Evolutionary conservation across 2,888 invertebrate genomes (phyloP), one percentile per base, ranked within the genome.

Genomic region (Dasypogon diadema): DNA sequence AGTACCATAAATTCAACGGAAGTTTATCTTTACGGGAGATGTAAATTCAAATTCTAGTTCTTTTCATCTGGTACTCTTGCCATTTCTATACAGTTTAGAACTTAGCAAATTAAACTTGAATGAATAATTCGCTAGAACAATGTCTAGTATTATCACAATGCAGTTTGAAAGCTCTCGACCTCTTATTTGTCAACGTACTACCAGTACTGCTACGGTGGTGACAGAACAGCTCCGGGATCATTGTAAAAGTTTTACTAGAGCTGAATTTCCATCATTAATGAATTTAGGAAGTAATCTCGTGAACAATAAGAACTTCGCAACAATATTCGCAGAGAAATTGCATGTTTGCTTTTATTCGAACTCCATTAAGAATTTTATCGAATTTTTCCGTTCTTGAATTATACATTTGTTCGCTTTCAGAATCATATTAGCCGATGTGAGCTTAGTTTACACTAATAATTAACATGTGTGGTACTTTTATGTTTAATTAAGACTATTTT

Each of bases 241-340:
- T 14, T 60, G 37, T 21, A 21, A 60, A 30, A 58, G 30, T 30
- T 58, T 14, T 10, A 12, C 58, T 30, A 26, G 30, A 60, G 60
- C 4, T 60, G 34, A 6, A 2, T 26, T 16, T 34, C 60, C 60
- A 37, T 60, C 12, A 60, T 34, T 60, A 60, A 60, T 60, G 21
- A 60, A 60, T 34, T 37, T 14, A 18, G 60, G 60, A 60, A 60
- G 37, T 60, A 8, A 42, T 60, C 37, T 42, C 18, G 37, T 60
- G 34, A 60, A 22, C 21, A 42, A 37, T 37, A 12, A 21, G 37
- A 26, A 34, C 21, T 16, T 14, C 8, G 37, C 16, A 37, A 18
- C 60, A 34, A 60, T 60, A 37, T 6, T 4, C 16, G 6, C 21
- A 5, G 16, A 34, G 30, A 12, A 12, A 26, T 6, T 60, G 34